Conservation (phyloP, 1,140 invertebrate species). For the Nylanderia fulva region DNA sequence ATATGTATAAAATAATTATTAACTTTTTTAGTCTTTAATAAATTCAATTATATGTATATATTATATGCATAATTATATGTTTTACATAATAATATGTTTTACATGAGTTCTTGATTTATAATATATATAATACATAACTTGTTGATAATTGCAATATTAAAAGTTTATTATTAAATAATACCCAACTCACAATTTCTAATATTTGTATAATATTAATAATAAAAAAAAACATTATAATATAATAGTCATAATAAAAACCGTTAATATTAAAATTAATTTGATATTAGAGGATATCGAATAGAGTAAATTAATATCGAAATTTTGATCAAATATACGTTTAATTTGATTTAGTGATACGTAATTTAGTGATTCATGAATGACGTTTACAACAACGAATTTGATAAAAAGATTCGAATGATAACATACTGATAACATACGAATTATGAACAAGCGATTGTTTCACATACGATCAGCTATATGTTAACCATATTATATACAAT, state of each 20-base stretch:
- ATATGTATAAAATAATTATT: no score
- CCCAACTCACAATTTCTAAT: no score
- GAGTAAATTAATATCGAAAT: background rate
- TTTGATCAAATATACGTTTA: background rate
- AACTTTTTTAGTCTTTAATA: no score
- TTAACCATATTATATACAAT: background rate
- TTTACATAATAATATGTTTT: no score
- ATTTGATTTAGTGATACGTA: background rate
- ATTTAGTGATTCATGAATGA: background rate
- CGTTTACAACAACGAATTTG: background rate
- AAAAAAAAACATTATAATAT: no score
- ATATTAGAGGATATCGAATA: background rate
- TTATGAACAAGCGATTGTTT: background rate
- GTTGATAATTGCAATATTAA: no score
- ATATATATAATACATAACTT: no score
- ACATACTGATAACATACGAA: background rate
- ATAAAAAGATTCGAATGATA: slow-evolving; percentile 2
- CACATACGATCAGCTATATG: background rate
- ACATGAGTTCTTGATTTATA: no score
- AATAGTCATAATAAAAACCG: no score
- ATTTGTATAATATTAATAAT: background rate
- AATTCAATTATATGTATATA: no score
- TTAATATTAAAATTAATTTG: slow-evolving; percentile 1
- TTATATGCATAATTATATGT: no score
- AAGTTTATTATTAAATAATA: no score